Base-by-base conservation (phyloP, 2,797 vertebrate genomes). In the Crypturellus tataupa region DNA sequence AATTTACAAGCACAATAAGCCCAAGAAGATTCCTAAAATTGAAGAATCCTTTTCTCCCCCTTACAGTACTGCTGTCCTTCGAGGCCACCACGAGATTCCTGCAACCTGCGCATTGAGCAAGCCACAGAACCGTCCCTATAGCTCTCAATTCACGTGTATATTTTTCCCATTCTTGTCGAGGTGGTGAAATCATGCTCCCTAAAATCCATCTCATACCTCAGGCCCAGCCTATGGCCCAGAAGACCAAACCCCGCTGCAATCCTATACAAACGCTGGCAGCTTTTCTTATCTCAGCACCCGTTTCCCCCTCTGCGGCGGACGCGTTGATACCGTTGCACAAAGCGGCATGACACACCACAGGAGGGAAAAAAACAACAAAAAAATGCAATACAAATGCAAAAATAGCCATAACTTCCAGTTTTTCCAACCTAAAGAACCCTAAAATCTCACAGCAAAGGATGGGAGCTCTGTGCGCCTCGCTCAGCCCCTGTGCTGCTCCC, bases 41-140 rank as follows among this genome's bases (percentile, higher is more conserved):
- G 5, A 49, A 42, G 10, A 9, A 6, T 25, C 10, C n/a, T 92
- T 42, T 62, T 31, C 12, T 37, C 37, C 60, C 27, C 72, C 53
- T 31, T 77, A 44, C 1, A 0, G 8, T 2, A 14, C 8, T 0
- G 0, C 25, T 55, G 25, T 24, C 3, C 31, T 62, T 81, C 33
- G 15, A 59, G 20, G 51, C 51, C 18, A 12, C 44, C 19, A 9
- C 70, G 39, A 55, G 27, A 39, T 15, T 68, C 42, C 76, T 78
- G 39, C 51, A 67, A 8, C 67, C 3, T 0, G 47, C 10, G 21
- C 3, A 0, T 23, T 19, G 21, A 24, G 16, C 75, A 87, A 91
- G 47, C 12, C 33, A 80, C 62, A 33, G 33, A 55, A 40, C 37
- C 70, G 20, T 65, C 12, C 18, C 55, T 18, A 7, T 1, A 0